Conservation (phyloP, 1,140 invertebrate genomes). For the Oncopodura yosiiana region DNA sequence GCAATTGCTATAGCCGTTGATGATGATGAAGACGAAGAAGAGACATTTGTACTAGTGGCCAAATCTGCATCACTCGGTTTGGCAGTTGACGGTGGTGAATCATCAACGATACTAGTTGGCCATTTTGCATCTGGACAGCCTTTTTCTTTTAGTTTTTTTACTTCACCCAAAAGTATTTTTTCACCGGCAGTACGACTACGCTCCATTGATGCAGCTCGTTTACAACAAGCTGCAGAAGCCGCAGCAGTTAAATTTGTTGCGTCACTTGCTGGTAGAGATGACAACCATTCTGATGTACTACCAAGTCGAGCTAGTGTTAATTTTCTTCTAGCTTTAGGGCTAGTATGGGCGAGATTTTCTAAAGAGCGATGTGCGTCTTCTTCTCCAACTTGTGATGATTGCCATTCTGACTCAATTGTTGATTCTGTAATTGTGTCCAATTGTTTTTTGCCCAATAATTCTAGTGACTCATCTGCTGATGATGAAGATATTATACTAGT, state of each 20-base stretch:
- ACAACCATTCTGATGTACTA: slow-evolving; percentile 32
- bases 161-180: slow-evolving; percentile 27
- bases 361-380: too few relatives aligned
- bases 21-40: not conserved
- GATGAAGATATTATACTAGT: too few relatives aligned
- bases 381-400: too few relatives aligned
- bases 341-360: slow-evolving; percentile 53
- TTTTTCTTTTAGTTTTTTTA: slow-evolving; percentile 23
- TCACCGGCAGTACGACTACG: slow-evolving; percentile 20
- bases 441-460: too few relatives aligned
- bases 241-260: not conserved
- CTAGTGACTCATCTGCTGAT: too few relatives aligned
- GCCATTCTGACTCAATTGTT: too few relatives aligned
- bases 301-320: slow-evolving; percentile 34
- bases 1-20: not conserved
- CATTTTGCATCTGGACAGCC: slow-evolving; percentile 31
- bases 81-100: slow-evolving; percentile 20
- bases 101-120: slow-evolving; percentile 25
- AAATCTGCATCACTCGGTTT: not conserved
- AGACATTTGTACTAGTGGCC: not conserved
- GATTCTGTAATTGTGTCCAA: too few relatives aligned
- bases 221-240: not conserved
- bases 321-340: slow-evolving; percentile 46
- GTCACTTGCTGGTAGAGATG: slow-evolving; percentile 11
- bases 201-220: not conserved